These are phyloP conservation scores for Chymomyza procnemis DNA, from an alignment of 2,888 invertebrate species.

Conservation along the genomic window DNA sequence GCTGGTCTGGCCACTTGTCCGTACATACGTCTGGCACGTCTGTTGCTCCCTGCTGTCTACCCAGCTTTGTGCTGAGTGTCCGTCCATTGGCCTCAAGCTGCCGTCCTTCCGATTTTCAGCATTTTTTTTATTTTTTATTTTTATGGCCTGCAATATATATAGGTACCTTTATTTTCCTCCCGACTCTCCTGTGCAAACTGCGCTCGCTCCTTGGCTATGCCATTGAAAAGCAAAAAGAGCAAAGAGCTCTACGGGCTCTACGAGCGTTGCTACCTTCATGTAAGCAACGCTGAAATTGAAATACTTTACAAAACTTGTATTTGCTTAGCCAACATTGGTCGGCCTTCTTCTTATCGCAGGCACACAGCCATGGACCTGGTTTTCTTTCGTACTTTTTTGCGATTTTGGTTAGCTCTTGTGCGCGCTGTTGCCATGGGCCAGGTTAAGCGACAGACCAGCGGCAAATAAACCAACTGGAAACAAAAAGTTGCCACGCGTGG, in stretches of 20 bases:
- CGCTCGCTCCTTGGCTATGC: conserved; percentile 14
- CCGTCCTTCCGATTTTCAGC: conserved; percentile 22
- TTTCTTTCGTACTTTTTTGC: no score
- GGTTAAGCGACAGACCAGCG: conserved; percentile 18
- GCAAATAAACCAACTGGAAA: not conserved
- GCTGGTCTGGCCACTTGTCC: conserved; percentile 70
- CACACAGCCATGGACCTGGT: not conserved
- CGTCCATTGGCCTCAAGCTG: conserved; percentile 15
- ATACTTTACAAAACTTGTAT: conserved; percentile 67
- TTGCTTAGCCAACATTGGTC: conserved; percentile 48
- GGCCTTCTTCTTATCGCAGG: conserved; percentile 3
- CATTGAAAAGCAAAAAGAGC: conserved; percentile 22
- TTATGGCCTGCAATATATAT: conserved; percentile 37
- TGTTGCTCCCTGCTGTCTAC: conserved; percentile 46
- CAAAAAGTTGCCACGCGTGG: not conserved
- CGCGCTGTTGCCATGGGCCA: conserved; percentile 57
- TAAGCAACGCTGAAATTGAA: conserved; percentile 57
- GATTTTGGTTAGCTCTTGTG: conserved; percentile 6
- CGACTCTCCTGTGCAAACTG: conserved; percentile 44
- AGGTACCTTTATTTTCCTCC: conserved; percentile 34
- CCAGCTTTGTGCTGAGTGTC: conserved; percentile 21
- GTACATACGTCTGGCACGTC: conserved; percentile 14
- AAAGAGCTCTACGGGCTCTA: not conserved
- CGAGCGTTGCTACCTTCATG: conserved; percentile 30
- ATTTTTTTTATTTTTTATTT: conserved; percentile 36